Base-by-base conservation (phyloP, 2,797 vertebrate genomes). In the Petrocephalus schoutedeni region DNA sequence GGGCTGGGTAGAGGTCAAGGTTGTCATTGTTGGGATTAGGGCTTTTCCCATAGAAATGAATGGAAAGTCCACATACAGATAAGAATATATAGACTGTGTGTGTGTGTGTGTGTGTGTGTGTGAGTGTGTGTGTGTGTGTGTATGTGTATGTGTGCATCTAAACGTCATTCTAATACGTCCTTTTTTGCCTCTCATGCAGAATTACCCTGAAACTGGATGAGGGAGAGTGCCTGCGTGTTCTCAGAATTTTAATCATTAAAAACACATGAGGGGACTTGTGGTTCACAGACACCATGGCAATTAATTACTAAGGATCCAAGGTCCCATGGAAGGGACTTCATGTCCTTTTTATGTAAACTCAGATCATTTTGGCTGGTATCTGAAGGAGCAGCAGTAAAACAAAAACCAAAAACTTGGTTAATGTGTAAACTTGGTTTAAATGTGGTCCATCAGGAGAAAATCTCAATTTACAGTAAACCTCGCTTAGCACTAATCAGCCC, bases 271-370 rank as follows among this genome's bases (percentile, higher is more conserved):
- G 57, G 32, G 9, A 4, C 87, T 61, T 21, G 12, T 21, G 59
- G 58, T 45, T 58, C 36, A 51, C 19, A 84, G 74, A 83, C 71
- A 21, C 28, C 12, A 9, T 59, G 12, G 19, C 71, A 54, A 57
- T 83, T 88, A 85, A 88, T 88, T 88, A 85, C 57, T 58, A n/a
- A 49, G 77, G 54, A 19, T 71, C 28, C 1, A 14, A 71, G 64
- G 64, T 71, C 28, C 14, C 64, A 5, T 28, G 14, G 64, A 36
- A 12, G 12, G 64, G 10, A 28, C 1, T 1, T 36, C 12, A 71
- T 36, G 12, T n/a, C n/a, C 80, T 88, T 67, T 85, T 71, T 23
- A 88, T 88, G 59, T 71, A 67, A 85, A 85, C 21, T 67, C 28
- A 85, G 19, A 71, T 85, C 57, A 28, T 14, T 85, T 56, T 51